Conservation (phyloP, 1,140 invertebrate species). For the Hylyphantes graminicola region DNA sequence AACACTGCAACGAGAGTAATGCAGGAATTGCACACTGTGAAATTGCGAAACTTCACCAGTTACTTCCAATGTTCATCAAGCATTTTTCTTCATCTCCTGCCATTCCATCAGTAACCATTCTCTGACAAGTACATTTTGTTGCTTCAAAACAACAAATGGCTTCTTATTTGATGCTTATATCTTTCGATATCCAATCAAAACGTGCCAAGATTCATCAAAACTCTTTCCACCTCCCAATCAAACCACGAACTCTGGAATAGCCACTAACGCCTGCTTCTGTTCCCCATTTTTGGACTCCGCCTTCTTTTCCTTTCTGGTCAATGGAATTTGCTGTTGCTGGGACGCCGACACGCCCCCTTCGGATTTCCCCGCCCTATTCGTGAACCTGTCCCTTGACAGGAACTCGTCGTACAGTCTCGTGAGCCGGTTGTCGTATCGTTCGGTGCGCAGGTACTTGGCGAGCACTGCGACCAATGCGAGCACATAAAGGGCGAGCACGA, state of each 20-base stretch:
- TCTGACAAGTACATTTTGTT: too few relatives aligned
- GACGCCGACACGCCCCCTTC: background rate
- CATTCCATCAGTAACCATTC: too few relatives aligned
- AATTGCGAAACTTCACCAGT: too few relatives aligned
- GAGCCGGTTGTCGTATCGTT: constrained; percentile 59
- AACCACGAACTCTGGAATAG: constrained; percentile 30
- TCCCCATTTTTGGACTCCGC: background rate
- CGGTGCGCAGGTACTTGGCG: constrained; percentile 54
- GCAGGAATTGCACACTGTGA: too few relatives aligned
- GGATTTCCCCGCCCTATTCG: constrained; percentile 20
- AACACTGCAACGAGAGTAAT: too few relatives aligned
- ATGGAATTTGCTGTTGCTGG: background rate
- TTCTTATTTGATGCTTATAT: too few relatives aligned
- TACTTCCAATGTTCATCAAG: too few relatives aligned
- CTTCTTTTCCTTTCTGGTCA: background rate
- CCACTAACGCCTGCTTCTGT: constrained; percentile 17
- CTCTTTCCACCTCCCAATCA: background rate
- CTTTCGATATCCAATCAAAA: too few relatives aligned
- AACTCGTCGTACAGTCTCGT: constrained; percentile 58
- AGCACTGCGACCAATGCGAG: constrained; percentile 53
- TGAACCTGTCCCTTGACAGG: constrained; percentile 44
- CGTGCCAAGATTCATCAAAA: too few relatives aligned
- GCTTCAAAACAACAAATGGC: too few relatives aligned
- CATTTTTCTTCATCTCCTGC: too few relatives aligned
- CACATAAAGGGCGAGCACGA: constrained; percentile 61